These are phyloP conservation scores for Meiosimyza platycephala DNA, from an alignment of 2,888 invertebrate species.

Conservation along the genomic window DNA sequence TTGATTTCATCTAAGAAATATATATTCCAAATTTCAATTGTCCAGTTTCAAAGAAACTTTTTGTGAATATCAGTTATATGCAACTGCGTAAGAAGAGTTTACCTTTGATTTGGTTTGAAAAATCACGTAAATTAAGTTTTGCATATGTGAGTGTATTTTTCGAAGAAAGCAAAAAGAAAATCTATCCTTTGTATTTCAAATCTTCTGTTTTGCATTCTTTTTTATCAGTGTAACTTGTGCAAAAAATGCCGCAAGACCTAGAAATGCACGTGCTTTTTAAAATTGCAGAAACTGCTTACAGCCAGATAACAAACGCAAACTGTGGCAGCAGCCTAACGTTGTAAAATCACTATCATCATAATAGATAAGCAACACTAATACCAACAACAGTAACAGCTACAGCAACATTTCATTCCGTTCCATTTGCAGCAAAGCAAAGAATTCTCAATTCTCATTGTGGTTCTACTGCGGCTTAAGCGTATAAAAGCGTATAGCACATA, in stretches of 20 bases:
- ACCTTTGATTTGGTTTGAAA: no score
- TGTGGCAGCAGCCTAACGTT: no score
- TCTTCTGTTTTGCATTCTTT: not conserved
- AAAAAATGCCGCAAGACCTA: slow-evolving; percentile 20
- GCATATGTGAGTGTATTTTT: no score
- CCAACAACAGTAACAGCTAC: not conserved
- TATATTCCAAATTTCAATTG: no score
- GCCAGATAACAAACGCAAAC: not conserved
- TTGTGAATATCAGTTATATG: no score
- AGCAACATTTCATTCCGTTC: not conserved
- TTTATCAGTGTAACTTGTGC: not conserved
- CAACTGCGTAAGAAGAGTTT: no score
- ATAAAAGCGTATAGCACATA: slow-evolving; percentile 42
- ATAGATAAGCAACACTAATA: not conserved
- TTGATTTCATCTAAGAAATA: no score
- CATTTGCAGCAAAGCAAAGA: slow-evolving; percentile 15
- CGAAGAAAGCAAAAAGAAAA: no score
- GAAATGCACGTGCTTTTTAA: slow-evolving; percentile 18
- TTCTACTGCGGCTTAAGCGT: slow-evolving; percentile 11
- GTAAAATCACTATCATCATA: not conserved
- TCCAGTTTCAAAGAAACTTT: no score
- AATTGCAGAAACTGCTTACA: not conserved
- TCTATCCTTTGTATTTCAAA: no score
- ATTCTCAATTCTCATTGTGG: not conserved
- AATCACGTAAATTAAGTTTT: no score